Base-by-base conservation (phyloP, 2,797 vertebrate species). In the Bradypus variegatus region DNA sequence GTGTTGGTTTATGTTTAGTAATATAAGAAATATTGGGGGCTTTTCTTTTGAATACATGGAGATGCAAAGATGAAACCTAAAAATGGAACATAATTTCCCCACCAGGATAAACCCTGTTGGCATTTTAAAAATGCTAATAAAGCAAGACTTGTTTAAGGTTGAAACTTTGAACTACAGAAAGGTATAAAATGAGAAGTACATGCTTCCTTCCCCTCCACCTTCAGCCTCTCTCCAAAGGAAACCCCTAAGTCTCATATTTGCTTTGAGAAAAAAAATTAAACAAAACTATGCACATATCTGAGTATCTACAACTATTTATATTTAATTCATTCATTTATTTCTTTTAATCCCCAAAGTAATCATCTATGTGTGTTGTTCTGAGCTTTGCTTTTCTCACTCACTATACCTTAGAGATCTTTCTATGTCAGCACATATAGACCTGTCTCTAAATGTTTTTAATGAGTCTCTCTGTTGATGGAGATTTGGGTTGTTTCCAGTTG, bases 1-100 rank as follows among this genome's bases (percentile, higher is more conserved):
- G 80, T 86, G 38, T 73, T 55, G 83, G 2, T 78, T 92, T 76
- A 55, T 48, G 58, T 91, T 89, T 84, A 93, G 58, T 79, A 70
- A 92, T 62, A 53, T 14, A 76, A 88, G 23, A 93, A 75, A 45
- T 50, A 65, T 15, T 67, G 31, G 65, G 33, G 48, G 79, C 64
- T 70, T 84, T 38, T 67, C 38, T 76, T 86, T 89, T 91, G 45
- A 73, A 38, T 75, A 81, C 31, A 76, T 64, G 82, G 70, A 60
- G n/a, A 53, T 90, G 11, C 31, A 85, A 80, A 90, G 8, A 79
- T 93, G 78, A 93, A 90, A 88, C 53, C 83, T 88, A 58, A 55
- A 86, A 91, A 10, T 80, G 62, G 11, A 62, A 41, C 21, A 41
- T 89, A 83, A 78, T 21, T 27, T 90, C 16, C 45, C 48, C n/a